Evolutionary conservation across 2,888 invertebrate species (phyloP), one percentile per base, ranked within the genome.

Genomic region (Leptogaster cylindrica): DNA sequence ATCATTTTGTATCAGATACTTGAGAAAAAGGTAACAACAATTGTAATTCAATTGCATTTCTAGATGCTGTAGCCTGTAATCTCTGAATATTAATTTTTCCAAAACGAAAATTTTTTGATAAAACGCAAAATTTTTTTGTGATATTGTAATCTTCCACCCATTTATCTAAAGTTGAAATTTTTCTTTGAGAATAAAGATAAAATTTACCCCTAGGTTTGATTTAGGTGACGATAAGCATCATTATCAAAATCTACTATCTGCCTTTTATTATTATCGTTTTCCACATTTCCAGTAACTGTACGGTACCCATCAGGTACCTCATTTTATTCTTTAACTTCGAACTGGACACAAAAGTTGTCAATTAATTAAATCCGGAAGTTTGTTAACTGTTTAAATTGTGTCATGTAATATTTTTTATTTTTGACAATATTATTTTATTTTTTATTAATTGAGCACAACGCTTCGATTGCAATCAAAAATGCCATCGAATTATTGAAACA

Each of bases 231-330:
- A 77, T 79, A 79, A 79, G 79, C 77, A 80, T 74, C 75, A 77
- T 79, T 80, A 79, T 79, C 80, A 79, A 77, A 65, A 76, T 76
- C 75, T 76, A 78, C 79, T 79, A 79, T 79, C 80, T 78, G 75
- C 74, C 75, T 77, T 70, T 72, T n/a, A n/a, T 72, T 72, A 71
- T 71, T 75, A 76, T 77, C 74, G 75, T 78, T 76, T 48, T 50
- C n/a, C 27, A 25, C 36, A n/a, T 33, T 48, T 48, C 12, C 27
- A 48, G 48, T 25, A 48, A 48, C 16, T 4, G 41, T 18, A 18
- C 16, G 2, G 18, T 18, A 16, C 5, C 3, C 41, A 7, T 36
- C n/a, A 3, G 18, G 41, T 10, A 18, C 16, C 18, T 36, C 55
- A 55, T 33, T 55, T 55, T 23, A 36, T 31, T 36, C 39, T 8